Base-by-base conservation (phyloP, 2,797 vertebrate genomes). In the Pristis pectinata region DNA sequence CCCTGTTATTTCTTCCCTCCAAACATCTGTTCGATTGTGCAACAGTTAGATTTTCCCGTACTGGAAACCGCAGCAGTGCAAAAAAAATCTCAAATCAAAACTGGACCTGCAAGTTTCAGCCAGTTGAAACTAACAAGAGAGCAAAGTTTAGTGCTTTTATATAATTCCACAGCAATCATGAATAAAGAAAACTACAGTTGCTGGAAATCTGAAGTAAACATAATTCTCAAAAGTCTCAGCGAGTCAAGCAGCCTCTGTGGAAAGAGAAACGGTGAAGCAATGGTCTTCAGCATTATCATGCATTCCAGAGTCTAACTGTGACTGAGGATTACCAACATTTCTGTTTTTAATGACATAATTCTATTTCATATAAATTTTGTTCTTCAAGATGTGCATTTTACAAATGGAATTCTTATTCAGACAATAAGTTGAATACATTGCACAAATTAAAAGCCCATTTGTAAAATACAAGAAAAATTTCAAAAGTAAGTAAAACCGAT, bases 21-120 rank as follows among this genome's bases (percentile, higher is more conserved):
- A 91, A 87, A n/a, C 59, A 91, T 91, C 34, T 91, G 87, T 64
- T 91, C 10, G 7, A 64, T 91, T 91, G n/a, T 37, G 87, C 7
- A 91, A n/a, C 56, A 91, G 87, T 64, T 61, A 34, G 34, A 91
- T 91, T 59, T 89, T 91, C 6, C 34, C 7, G 17, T 64, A n/a
- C 59, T 91, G 87, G 56, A 61, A 80, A 91, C 61, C 34, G 30
- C 87, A 87, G 13, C 53, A 59, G 30, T 17, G 17, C 53, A 59
- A 91, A 91, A 91, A 13, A 61, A 64, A 91, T 64, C 13, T 91
- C 37, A 37, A 34, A 87, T 91, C 59, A 49, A 49, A 49, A 49
- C 49, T 3, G 49, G 49, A 49, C 11, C 11, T 41, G 77, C 41
- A 80, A 6, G 49, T 53, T 53, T 85, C 44, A 85, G 49, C 2